These are phyloP conservation scores for Apodemus speciosus DNA, from an alignment of 2,113 vertebrate genomes.

Conservation along the genomic window DNA sequence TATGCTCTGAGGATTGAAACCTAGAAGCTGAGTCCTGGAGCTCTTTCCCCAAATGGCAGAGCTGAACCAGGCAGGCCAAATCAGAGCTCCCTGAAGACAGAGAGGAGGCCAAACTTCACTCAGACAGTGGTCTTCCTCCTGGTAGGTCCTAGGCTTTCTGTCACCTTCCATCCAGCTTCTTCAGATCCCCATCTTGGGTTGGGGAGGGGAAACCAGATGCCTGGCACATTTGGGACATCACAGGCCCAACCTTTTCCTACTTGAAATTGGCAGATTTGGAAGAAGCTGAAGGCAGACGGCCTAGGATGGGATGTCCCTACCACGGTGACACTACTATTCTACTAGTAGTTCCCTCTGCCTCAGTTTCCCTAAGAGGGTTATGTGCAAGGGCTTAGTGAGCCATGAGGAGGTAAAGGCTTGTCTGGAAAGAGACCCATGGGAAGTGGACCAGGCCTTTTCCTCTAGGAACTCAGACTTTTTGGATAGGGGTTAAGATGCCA, in stretches of 20 bases:
- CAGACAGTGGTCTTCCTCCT: neutral
- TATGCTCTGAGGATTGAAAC: neutral
- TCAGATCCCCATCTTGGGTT: neutral
- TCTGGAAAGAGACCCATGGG: accelerated
- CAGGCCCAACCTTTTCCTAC: neutral
- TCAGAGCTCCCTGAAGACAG: too few relatives aligned
- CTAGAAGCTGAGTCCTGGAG: neutral
- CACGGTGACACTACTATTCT: accelerated
- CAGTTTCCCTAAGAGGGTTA: neutral
- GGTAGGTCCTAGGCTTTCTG: neutral
- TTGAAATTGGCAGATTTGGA: neutral
- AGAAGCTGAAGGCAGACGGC: neutral
- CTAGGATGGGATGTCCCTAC: neutral
- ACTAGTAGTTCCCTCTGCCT: neutral
- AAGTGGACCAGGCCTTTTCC: neutral
- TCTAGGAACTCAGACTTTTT: neutral
- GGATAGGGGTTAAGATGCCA: neutral
- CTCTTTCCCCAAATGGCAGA: neutral
- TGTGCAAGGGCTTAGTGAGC: accelerated
- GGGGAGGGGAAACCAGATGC: neutral
- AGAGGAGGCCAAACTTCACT: neutral
- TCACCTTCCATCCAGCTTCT: neutral
- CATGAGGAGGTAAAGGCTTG: neutral
- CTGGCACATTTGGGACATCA: too few relatives aligned
- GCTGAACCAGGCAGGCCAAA: neutral